Conservation (phyloP, 2,113 vertebrate species). For the Bothrops jararaca region DNA sequence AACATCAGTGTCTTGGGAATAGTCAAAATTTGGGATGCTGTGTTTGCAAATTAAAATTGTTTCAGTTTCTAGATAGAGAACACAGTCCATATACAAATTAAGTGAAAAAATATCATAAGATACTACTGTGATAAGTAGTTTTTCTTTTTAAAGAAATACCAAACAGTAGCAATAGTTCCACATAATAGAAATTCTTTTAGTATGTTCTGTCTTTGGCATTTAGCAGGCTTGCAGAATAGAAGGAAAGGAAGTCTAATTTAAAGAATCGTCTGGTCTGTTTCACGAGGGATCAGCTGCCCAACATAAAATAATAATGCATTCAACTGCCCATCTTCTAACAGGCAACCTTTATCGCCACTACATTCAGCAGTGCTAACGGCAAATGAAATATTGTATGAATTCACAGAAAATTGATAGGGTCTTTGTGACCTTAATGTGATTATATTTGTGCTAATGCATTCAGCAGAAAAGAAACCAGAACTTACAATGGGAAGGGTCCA, state of each 20-base stretch:
- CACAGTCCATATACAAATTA: neutral
- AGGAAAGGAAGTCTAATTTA: conserved; percentile 70
- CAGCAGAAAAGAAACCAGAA: conserved; percentile 55
- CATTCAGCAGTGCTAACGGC: conserved; percentile 53
- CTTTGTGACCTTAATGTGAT: conserved; percentile 67
- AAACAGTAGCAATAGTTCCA: conserved; percentile 36
- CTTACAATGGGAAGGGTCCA: conserved; percentile 51
- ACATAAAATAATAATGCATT: conserved; percentile 74
- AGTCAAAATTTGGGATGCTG: neutral
- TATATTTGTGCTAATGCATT: conserved; percentile 69
- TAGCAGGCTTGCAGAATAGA: conserved; percentile 62
- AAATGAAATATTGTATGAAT: conserved; percentile 58
- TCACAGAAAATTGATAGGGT: conserved; percentile 51
- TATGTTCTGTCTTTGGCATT: conserved; percentile 56
- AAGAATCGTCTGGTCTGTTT: conserved; percentile 61
- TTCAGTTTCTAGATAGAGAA: neutral
- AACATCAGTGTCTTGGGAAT: neutral
- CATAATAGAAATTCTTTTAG: conserved; percentile 47
- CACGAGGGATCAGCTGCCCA: conserved; percentile 63
- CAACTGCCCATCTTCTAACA: conserved; percentile 65
- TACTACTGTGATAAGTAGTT: neutral
- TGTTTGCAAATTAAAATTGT: neutral
- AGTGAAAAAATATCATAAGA: conserved; percentile 18
- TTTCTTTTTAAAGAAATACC: conserved; percentile 28
- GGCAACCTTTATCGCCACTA: conserved; percentile 64